A percentile compares a stretch with the other conserved stretches of the same genome.
Evolutionary conservation across 2,797 vertebrate species (phyloP).

Genomic region (Xyrichtys novacula): DNA sequence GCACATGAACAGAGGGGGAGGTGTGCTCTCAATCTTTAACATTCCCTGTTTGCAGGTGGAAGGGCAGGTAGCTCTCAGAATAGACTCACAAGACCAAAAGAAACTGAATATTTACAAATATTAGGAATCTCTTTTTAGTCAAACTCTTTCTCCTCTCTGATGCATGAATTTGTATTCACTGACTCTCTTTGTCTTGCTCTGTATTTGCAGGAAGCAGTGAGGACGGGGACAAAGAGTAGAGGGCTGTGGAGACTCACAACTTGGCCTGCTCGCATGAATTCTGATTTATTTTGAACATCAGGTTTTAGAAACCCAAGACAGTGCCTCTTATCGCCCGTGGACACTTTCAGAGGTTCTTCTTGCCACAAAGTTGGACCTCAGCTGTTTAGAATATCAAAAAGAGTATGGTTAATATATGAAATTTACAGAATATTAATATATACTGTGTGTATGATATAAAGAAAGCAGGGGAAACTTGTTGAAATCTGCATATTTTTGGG

Average conservation of each 20-base stretch:
- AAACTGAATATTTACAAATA: no score
- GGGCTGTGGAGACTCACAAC: constrained; percentile 46
- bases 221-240: constrained; percentile 86
- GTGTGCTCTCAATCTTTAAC: no score
- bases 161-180: background rate
- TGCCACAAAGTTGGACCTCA: constrained; percentile 8
- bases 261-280: constrained; percentile 60
- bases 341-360: constrained; percentile 58
- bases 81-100: no score
- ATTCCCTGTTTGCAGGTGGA: no score
- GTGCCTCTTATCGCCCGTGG: constrained; percentile 76
- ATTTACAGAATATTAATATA: constrained; percentile 67
- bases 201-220: constrained; percentile 85
- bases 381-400: constrained; percentile 47
- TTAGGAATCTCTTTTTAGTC: no score
- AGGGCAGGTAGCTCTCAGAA: no score
- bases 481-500: constrained; percentile 65
- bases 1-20: no score
- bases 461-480: constrained; percentile 42
- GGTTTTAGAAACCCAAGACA: constrained; percentile 76
- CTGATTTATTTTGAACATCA: constrained; percentile 59
- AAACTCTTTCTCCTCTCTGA: no score
- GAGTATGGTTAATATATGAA: constrained; percentile 60
- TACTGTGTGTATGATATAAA: constrained; percentile 50
- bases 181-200: constrained; percentile 14